Conservation (phyloP, 2,797 vertebrate species). For the Lycodopsis pacificus region DNA sequence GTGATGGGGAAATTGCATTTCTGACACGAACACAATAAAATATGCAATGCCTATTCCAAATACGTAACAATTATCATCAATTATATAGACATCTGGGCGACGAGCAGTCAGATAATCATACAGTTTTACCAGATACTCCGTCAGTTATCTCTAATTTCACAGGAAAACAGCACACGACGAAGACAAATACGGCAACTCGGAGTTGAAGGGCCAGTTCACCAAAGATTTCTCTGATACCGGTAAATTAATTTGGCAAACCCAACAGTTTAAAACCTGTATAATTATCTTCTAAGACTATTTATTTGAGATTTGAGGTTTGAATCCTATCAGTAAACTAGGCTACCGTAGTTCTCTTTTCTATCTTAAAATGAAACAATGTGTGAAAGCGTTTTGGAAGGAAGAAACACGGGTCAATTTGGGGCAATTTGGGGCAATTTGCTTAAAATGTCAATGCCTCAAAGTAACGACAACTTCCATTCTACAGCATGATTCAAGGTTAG, state of each 20-base stretch:
- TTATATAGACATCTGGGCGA: not conserved
- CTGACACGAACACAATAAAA: constrained; percentile 25
- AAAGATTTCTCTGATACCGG: not conserved
- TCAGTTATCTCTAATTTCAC: not conserved
- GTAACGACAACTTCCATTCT: not conserved
- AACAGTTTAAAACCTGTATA: not conserved
- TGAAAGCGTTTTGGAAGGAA: not conserved
- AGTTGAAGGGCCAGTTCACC: not conserved
- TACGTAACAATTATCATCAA: not conserved
- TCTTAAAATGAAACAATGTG: not conserved
- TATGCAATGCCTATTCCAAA: constrained; percentile 8
- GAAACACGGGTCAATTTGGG: not conserved
- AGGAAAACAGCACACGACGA: not conserved
- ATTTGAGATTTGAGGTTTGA: not conserved
- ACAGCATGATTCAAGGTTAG: too few species aligned
- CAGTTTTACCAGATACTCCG: not conserved
- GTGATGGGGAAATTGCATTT: constrained; percentile 30
- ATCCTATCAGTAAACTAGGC: not conserved
- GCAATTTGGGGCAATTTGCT: not conserved
- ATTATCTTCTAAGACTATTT: not conserved
- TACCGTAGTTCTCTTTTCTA: not conserved
- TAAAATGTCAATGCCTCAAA: not conserved
- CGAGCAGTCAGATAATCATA: not conserved
- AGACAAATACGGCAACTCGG: not conserved
- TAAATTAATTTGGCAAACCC: not conserved